Base-by-base conservation (phyloP, 2,888 invertebrate genomes). In the Sarcophaga caerulescens region DNA sequence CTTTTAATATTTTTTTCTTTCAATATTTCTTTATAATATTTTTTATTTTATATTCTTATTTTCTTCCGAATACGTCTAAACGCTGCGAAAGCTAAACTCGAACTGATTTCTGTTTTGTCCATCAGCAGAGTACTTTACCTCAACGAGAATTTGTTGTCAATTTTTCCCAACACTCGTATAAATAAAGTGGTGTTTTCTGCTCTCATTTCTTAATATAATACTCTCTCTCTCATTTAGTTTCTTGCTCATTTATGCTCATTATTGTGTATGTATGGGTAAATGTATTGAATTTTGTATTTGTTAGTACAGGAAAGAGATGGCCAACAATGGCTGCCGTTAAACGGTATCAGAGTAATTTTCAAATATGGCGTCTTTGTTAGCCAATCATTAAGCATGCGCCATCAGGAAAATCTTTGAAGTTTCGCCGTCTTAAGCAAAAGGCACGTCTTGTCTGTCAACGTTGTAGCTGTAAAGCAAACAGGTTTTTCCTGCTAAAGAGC, bases 351-450 rank as follows among this genome's bases (percentile, higher is more conserved):
- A 87, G 87, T 88, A 89, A 91, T 91, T 91, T 92, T 92, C 91
- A 93, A 92, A 93, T 91, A 93, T 93, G 93, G 93, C 93, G 93
- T 90, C 92, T 89, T 90, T 91, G 90, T 89, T 89, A 89, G 85
- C 93, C 93, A 93, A 93, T 93, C 92, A 91, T 86, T 91, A 91
- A 90, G 90, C 93, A 93, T 93, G 93, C 93, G 93, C 93, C 87
- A 87, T 87, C 25, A 60, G 35, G 47, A 80, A 78, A 76, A 70
- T 81, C 84, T 87, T 86, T 87, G 87, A 81, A 71, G 71, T 85
- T 87, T 80, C 19, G 23, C 65, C 78, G 63, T 70, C 47, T 74
- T 81, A 35, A 86, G 62, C 73, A 81, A 79, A 78, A 86, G 86
- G 86, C 84, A 77, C 52, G 75, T 84, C 77, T 77, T 75, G 78